Conservation (phyloP, 2,113 vertebrate species). For the Ahaetulla prasina region DNA sequence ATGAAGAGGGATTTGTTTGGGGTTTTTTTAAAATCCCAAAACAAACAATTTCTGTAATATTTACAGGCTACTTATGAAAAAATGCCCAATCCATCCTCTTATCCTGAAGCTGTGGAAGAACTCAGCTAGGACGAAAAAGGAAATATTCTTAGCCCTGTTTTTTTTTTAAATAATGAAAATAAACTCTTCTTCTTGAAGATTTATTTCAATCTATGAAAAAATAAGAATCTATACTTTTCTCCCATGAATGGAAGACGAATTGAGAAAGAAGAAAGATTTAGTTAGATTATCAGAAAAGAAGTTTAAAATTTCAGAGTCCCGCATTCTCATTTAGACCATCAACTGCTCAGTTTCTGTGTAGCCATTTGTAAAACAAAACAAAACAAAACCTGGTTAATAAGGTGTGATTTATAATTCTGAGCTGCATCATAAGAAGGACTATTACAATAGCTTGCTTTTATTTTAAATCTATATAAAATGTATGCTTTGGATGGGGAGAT, state of each 20-base stretch:
- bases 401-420: not conserved
- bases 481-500: not conserved
- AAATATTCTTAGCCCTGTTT: not conserved
- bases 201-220: not conserved
- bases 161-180: not conserved
- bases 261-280: not conserved
- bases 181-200: not conserved
- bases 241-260: not conserved
- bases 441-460: not conserved
- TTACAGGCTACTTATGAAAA: not conserved
- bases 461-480: constrained; percentile 9
- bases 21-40: not conserved
- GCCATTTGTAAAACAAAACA: not conserved
- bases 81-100: not conserved
- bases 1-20: not conserved
- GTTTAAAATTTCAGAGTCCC: not conserved
- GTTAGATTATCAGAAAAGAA: not conserved
- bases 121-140: not conserved
- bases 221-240: not conserved
- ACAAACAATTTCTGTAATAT: not conserved
- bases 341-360: not conserved
- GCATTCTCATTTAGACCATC: not conserved
- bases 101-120: not conserved
- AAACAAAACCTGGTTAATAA: not conserved
- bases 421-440: not conserved